Percentiles rank a stretch among this genome's conserved stretches.
phyloP scores from a whole-genome alignment of 53 echinoderm and acorn worm genomes.

The Apostichopus leukothele region DNA sequence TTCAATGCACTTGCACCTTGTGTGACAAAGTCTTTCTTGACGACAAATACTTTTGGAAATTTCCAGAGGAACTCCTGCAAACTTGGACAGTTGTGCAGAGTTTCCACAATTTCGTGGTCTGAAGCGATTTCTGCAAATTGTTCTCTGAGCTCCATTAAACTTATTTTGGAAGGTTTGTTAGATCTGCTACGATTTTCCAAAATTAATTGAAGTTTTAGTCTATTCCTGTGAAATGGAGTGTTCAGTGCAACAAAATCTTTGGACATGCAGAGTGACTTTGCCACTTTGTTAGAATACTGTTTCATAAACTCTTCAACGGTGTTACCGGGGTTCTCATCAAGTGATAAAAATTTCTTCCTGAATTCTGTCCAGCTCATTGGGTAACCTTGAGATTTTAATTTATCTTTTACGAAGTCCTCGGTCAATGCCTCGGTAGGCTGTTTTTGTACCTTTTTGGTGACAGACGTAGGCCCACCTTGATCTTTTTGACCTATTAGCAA shows the following conservation, averaged over 20 bases:
- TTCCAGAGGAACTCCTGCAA: conserved; percentile 8
- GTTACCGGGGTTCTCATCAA: background rate
- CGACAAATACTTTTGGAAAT: background rate
- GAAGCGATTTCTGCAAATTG: conserved; percentile 36
- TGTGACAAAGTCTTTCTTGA: background rate
- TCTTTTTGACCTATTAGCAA: too few relatives aligned
- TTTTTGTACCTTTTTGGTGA: background rate
- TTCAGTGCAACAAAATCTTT: conserved; percentile 30
- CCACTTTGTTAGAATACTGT: background rate
- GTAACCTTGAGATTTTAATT: background rate
- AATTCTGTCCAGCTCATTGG: conserved; percentile 33
- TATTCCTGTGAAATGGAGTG: background rate
- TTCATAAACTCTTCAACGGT: background rate
- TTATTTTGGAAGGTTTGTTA: background rate
- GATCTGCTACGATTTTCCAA: background rate
- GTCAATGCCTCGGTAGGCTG: background rate
- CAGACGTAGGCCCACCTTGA: background rate
- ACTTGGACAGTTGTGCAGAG: background rate
- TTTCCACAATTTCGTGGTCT: background rate
- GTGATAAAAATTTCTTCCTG: background rate
- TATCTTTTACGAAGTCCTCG: background rate
- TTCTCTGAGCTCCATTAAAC: background rate
- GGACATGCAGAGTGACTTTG: background rate
- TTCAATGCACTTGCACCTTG: background rate
- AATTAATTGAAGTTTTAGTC: conserved; percentile 35